phyloP scores from a whole-genome alignment of 2,888 invertebrate genomes.

The Patella caerulea region DNA sequence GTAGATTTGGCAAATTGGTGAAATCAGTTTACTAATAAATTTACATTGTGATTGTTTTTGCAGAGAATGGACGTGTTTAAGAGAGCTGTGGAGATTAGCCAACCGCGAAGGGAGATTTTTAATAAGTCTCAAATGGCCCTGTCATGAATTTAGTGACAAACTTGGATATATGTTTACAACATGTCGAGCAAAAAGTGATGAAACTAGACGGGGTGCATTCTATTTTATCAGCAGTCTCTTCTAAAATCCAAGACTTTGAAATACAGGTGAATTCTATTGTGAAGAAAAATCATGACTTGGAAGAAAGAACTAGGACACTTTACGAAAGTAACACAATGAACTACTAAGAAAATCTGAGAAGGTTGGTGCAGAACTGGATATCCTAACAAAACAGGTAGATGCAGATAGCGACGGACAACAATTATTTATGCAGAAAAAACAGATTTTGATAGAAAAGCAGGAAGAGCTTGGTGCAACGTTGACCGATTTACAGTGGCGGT shows the following conservation, averaged over 20 bases:
- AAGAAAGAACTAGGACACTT: background rate
- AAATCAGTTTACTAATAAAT: no score
- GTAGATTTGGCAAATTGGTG: no score
- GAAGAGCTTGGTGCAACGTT: background rate
- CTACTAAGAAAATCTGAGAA: background rate
- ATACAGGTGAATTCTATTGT: background rate
- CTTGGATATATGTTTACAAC: background rate
- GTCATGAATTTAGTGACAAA: background rate
- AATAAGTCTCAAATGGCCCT: background rate
- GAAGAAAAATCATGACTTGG: background rate
- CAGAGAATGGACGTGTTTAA: slow-evolving; percentile 3
- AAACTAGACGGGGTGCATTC: background rate
- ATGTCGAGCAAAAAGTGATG: background rate
- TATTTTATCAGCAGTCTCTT: background rate
- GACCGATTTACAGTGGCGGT: background rate
- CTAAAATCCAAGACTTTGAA: background rate
- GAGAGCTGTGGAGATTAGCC: background rate
- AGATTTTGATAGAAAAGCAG: no score
- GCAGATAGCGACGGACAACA: background rate
- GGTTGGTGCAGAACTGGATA: background rate
- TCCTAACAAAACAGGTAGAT: background rate
- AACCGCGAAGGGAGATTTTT: background rate
- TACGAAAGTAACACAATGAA: background rate
- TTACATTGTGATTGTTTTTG: background rate
- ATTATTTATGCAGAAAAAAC: background rate